Percentiles rank a stretch among this genome's conserved stretches.
These are phyloP conservation scores for Rotaria macrura DNA, from an alignment of 2,888 invertebrate genomes.

Conservation along the genomic window DNA sequence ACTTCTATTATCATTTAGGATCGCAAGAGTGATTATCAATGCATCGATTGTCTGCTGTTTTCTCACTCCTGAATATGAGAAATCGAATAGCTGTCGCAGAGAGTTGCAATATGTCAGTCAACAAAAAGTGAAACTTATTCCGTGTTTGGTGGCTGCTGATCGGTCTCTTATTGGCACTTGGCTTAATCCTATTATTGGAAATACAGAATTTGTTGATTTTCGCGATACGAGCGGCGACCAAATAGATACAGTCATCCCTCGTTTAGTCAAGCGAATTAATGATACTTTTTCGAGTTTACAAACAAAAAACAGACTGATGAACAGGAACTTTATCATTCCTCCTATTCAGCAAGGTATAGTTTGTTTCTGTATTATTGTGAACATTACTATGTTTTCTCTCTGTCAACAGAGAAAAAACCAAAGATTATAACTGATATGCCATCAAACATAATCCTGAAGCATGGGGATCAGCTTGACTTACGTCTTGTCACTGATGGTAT, in stretches of 20 bases:
- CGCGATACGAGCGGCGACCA: background rate
- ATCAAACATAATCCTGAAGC: background rate
- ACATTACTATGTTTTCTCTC: background rate
- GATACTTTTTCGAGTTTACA: background rate
- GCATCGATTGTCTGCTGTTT: background rate
- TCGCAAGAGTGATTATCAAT: background rate
- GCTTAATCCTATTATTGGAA: background rate
- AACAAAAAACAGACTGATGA: background rate
- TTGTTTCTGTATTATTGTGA: background rate
- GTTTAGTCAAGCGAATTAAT: background rate
- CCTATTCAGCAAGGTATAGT: background rate
- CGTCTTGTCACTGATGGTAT: background rate
- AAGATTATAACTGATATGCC: background rate
- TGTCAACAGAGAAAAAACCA: background rate
- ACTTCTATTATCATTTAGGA: background rate
- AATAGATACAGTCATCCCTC: background rate
- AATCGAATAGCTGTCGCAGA: background rate
- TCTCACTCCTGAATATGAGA: background rate
- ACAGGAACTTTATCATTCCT: background rate
- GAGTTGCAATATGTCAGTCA: background rate
- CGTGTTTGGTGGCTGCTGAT: background rate
- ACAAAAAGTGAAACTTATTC: background rate
- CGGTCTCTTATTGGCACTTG: background rate
- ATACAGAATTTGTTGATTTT: background rate
- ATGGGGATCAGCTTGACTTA: background rate